Conservation (phyloP, 2,113 vertebrate genomes). For the Ginglymostoma cirratum region DNA sequence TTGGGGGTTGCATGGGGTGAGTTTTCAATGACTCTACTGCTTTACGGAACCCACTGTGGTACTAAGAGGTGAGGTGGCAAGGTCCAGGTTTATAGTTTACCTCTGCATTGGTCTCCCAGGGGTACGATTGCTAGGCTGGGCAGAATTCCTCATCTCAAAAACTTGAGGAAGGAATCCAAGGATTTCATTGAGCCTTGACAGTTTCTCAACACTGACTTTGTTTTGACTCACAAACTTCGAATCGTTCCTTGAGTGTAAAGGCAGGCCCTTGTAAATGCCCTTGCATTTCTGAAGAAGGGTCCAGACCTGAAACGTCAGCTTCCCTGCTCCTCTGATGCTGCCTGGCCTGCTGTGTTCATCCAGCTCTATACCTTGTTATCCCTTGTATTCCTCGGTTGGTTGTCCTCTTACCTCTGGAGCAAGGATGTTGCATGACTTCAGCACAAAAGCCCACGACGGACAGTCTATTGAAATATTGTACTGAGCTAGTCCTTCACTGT, state of each 20-base stretch:
- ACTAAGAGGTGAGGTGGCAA: not conserved
- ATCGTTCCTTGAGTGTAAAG: not conserved
- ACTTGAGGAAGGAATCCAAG: not conserved
- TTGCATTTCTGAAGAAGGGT: too few relatives aligned
- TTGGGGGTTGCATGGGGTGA: not conserved
- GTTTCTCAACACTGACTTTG: too few relatives aligned
- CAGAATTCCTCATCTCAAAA: not conserved
- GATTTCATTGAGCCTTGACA: not conserved
- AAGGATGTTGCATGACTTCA: too few relatives aligned
- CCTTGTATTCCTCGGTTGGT: too few relatives aligned
- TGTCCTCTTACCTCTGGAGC: too few relatives aligned
- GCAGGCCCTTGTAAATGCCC: too few relatives aligned
- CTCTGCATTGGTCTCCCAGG: not conserved
- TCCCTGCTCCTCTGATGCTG: too few relatives aligned
- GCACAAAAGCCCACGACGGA: too few relatives aligned
- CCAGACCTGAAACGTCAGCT: too few relatives aligned
- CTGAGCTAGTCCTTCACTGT: not conserved
- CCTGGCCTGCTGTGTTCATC: too few relatives aligned
- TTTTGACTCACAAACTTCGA: not conserved
- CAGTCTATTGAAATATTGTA: not conserved
- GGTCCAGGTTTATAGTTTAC: not conserved
- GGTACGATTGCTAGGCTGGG: not conserved
- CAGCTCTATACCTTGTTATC: too few relatives aligned
- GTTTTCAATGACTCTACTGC: not conserved
- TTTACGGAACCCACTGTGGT: not conserved